Percentiles rank a stretch among this genome's conserved stretches.
These are phyloP conservation scores for Grammomys surdaster DNA, from an alignment of 2,113 vertebrate genomes.

Conservation along the genomic window DNA sequence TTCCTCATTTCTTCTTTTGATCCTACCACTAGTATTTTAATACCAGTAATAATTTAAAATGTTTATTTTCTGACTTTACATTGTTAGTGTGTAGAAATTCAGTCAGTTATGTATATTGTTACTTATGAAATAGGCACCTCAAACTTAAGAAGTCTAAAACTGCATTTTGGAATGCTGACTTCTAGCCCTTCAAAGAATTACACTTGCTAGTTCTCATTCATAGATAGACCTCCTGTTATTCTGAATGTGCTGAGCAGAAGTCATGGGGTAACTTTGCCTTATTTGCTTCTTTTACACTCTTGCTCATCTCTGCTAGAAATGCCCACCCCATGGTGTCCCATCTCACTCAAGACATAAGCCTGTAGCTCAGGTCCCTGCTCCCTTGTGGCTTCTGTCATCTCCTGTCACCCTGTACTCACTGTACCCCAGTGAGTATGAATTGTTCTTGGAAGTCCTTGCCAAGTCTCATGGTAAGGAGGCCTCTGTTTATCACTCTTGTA, in stretches of 20 bases:
- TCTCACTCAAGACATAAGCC: background rate
- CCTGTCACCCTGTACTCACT: background rate
- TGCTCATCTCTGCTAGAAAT: background rate
- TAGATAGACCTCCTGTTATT: background rate
- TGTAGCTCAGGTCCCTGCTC: background rate
- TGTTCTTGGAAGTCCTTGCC: background rate
- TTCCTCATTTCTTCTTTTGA: background rate
- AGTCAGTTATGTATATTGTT: background rate
- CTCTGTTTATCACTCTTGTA: background rate
- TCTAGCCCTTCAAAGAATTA: background rate
- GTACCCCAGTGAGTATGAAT: background rate
- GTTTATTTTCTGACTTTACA: background rate
- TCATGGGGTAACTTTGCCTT: background rate
- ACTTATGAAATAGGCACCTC: background rate
- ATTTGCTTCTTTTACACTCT: background rate
- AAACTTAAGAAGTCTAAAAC: background rate
- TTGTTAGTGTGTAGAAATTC: background rate
- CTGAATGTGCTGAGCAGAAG: background rate
- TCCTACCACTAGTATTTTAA: background rate
- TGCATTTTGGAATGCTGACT: background rate
- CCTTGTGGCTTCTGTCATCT: background rate
- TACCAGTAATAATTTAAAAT: background rate
- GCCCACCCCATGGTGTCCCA: background rate
- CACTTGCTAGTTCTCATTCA: background rate
- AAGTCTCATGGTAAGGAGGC: background rate